Evolutionary conservation across 2,113 vertebrate genomes (phyloP).

Genomic region (Pseudolaguvia tuberculata): DNA sequence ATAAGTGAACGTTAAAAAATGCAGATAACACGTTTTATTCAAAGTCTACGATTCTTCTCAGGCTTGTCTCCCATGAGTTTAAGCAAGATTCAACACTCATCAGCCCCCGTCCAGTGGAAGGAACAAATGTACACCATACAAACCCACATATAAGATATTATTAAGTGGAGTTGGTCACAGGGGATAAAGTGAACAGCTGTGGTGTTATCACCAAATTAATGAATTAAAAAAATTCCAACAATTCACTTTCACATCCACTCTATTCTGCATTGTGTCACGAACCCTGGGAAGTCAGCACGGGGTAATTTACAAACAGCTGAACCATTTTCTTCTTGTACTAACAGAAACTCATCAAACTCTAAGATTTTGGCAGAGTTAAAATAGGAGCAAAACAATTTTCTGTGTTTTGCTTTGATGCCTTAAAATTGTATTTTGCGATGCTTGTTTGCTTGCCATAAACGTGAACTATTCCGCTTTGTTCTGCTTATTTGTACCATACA

Average conservation of each 20-base stretch:
- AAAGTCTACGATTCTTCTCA: constrained; percentile 34
- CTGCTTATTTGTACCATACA: too few species aligned
- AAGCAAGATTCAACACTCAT: constrained; percentile 35
- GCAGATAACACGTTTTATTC: constrained; percentile 42
- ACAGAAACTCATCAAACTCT: not conserved
- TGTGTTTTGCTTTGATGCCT: not conserved
- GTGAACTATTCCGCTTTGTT: not conserved
- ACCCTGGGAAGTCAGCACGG: constrained; percentile 20
- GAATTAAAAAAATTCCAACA: constrained; percentile 31
- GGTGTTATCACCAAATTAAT: constrained; percentile 28
- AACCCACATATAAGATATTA: constrained; percentile 35
- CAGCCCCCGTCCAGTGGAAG: constrained; percentile 31
- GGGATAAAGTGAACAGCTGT: constrained; percentile 44
- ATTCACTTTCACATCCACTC: constrained; percentile 2
- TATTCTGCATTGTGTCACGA: constrained; percentile 18
- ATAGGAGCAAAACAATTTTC: not conserved
- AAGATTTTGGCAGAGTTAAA: constrained; percentile 22
- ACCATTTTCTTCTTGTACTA: constrained; percentile 1
- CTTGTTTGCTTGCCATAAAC: not conserved
- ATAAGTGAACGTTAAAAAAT: constrained; percentile 19
- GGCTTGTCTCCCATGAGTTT: constrained; percentile 38
- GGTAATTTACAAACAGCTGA: constrained; percentile 23
- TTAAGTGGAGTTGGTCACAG: constrained; percentile 21
- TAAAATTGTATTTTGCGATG: not conserved
- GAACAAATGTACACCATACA: constrained; percentile 37